A percentile compares a stretch with the other conserved stretches of the same genome.
Evolutionary conservation across 2,113 vertebrate species (phyloP).

Genomic region (Equus quagga): DNA sequence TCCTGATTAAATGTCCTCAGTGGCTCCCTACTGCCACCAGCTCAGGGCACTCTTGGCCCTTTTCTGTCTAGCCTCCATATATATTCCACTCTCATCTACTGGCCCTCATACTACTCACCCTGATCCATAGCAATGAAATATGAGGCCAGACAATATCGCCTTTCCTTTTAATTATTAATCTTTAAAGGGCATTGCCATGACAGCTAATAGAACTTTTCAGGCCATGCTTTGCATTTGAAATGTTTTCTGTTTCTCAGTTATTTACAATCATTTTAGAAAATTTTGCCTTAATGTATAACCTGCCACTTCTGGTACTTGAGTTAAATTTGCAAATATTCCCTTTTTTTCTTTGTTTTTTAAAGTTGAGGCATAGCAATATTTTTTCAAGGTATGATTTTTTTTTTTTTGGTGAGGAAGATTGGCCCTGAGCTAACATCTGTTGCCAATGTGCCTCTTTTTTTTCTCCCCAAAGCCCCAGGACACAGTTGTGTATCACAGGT

Average conservation of each 20-base stretch:
- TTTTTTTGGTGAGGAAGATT: no score
- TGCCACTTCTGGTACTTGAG: not conserved
- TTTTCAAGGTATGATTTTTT: no score
- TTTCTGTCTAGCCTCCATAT: not conserved
- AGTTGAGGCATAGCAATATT: no score
- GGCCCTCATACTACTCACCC: not conserved
- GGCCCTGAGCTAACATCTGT: no score
- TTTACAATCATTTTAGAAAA: not conserved
- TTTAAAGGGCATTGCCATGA: not conserved
- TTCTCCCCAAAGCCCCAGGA: no score
- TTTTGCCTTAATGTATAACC: not conserved
- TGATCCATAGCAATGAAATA: not conserved
- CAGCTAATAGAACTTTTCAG: not conserved
- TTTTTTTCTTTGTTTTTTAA: no score
- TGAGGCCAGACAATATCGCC: not conserved
- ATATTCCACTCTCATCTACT: not conserved
- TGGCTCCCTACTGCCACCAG: not conserved
- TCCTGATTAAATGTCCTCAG: not conserved
- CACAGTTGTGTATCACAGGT: no score
- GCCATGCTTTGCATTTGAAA: not conserved
- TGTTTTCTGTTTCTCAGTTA: not conserved
- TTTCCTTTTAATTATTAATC: not conserved
- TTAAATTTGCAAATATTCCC: conserved; percentile 30
- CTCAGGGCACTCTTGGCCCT: not conserved
- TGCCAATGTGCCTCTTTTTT: no score